Base-by-base conservation (phyloP, 2,113 vertebrate genomes). In the Myocastor coypus region DNA sequence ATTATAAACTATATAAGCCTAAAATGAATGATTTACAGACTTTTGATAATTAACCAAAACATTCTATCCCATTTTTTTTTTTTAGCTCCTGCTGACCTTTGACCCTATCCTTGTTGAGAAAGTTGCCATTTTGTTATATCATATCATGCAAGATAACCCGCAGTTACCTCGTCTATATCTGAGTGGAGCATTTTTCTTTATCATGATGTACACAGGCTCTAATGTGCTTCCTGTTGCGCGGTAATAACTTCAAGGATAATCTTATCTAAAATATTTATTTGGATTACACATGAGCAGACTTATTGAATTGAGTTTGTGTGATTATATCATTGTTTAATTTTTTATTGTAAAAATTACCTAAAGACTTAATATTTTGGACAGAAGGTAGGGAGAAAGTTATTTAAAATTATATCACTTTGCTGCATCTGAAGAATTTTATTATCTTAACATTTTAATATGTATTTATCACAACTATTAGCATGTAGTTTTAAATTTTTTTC, bases 191-290 rank as follows among this genome's bases (percentile, higher is more conserved):
- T 99, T 99, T 98, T 99, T 99, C 98, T 99, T 99, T 97, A 99
- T 99, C 98, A 99, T 99, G 99, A 99, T 99, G 99, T 99, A 99
- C 98, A 99, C 99, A 0, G 99, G 99, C 96, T 99, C 99, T 98
- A 99, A 99, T 34, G 99, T 99, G 63, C 99, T 99, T 97, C 99
- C 99, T 91, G 98, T 99, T 59, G 99, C 99, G 87, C 99, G 99
- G 99, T 99, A 97, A 98, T 98, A 97, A 94, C 57, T 75, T 28
- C 63, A 22, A 69, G 32, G 68, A 20, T n/a, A 66, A 52, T 87
- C 22, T 78, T 78, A 1, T 83, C 63, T 93, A 20, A 92, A 92
- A n/a, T 83, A 19, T 46, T 69, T 77, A 71, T 50, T 68, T 89
- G 73, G 89, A 83, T 87, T 92, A 28, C 57, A 13, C 11, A 26